phyloP scores from a whole-genome alignment of 2,113 vertebrate species.

The Rousettus leschenaultii region DNA sequence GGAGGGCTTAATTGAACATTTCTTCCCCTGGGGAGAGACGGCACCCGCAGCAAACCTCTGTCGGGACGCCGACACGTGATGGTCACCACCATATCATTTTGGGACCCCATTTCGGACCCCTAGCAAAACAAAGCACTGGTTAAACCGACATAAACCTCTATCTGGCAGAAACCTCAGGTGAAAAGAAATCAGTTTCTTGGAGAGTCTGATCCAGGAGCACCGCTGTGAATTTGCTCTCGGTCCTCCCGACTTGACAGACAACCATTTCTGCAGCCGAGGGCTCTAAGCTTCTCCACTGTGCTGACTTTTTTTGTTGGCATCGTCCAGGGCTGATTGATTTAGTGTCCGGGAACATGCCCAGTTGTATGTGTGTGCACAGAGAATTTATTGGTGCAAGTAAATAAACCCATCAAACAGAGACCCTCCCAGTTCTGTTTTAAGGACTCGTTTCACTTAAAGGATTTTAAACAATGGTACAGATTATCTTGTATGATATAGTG shows the following conservation, averaged over 20 bases:
- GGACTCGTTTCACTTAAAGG: not conserved
- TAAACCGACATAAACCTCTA: conserved; percentile 27
- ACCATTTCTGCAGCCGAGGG: not conserved
- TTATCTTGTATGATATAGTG: not conserved
- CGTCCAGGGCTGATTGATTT: conserved; percentile 19
- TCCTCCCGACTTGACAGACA: not conserved
- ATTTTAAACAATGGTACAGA: not conserved
- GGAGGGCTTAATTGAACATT: not conserved
- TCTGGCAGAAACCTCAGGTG: conserved; percentile 43
- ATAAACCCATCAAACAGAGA: not conserved
- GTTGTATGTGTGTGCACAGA: not conserved
- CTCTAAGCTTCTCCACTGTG: not conserved
- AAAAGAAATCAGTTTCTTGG: conserved; percentile 15
- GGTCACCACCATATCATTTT: not conserved
- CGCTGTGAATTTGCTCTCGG: fast-evolving
- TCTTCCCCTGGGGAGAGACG: not conserved
- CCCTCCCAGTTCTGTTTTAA: not conserved
- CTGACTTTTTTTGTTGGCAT: conserved; percentile 31
- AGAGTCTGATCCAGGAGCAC: not conserved
- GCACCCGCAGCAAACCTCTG: not conserved
- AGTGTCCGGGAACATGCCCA: conserved; percentile 7
- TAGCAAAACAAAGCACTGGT: not conserved
- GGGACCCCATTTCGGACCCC: not conserved
- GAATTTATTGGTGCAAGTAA: conserved; percentile 38
- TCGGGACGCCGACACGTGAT: not conserved